Evolutionary conservation across 1,140 invertebrate genomes (phyloP).

Genomic region (Whitmania pigra): DNA sequence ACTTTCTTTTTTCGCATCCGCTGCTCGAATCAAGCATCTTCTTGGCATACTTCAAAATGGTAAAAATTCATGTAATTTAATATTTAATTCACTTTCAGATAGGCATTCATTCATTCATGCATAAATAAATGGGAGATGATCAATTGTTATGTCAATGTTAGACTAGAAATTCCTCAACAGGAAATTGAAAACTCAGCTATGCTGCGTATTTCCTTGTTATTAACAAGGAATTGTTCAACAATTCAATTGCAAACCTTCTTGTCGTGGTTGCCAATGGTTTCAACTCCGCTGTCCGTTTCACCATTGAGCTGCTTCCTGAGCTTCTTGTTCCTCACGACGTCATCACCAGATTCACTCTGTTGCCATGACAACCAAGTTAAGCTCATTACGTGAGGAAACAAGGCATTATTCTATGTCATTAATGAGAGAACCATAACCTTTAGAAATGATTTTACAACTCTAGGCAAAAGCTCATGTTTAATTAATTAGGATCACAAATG

Average conservation of each 20-base stretch:
- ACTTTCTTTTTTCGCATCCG: too few relatives aligned
- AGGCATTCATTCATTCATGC: too few relatives aligned
- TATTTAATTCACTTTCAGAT: too few relatives aligned
- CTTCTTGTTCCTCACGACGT: neutral
- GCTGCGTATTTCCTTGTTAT: neutral
- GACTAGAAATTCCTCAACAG: too few relatives aligned
- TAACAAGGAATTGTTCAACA: neutral
- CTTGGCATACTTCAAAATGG: too few relatives aligned
- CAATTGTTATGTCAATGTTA: too few relatives aligned
- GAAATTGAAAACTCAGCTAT: neutral
- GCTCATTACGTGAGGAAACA: neutral
- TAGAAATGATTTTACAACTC: neutral
- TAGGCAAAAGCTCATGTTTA: neutral
- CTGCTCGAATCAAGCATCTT: too few relatives aligned
- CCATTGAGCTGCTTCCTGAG: neutral
- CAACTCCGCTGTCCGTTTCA: neutral
- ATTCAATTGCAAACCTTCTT: neutral
- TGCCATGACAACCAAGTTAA: neutral
- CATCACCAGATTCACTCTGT: slow-evolving; percentile 1
- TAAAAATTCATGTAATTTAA: too few relatives aligned
- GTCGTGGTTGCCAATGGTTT: neutral
- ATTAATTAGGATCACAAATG: neutral
- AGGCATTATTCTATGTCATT: neutral
- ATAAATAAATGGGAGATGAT: too few relatives aligned
- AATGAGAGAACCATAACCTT: neutral